Conservation (phyloP, 2,797 vertebrate genomes). For the Harpagifer antarcticus region DNA sequence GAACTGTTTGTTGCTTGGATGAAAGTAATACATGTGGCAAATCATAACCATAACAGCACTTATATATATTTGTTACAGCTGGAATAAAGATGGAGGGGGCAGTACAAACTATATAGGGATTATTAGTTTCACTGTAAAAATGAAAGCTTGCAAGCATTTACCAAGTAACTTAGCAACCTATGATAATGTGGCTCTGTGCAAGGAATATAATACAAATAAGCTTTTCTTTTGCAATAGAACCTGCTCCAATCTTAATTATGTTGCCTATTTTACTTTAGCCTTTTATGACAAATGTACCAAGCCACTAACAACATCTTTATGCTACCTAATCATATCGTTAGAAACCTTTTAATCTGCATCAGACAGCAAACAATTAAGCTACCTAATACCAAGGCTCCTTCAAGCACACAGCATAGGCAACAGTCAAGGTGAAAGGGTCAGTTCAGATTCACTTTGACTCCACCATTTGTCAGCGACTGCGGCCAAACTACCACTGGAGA, state of each 20-base stretch:
- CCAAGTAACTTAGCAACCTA: neutral
- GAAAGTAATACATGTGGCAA: constrained; percentile 36
- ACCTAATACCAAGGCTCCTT: neutral
- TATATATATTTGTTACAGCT: constrained; percentile 18
- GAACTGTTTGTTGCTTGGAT: constrained; percentile 8
- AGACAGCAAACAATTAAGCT: neutral
- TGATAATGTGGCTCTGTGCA: neutral
- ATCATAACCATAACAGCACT: constrained; percentile 3
- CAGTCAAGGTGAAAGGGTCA: constrained; percentile 37
- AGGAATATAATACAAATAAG: neutral
- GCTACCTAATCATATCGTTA: neutral
- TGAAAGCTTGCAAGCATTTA: neutral
- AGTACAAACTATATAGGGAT: neutral
- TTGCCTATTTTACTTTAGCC: neutral
- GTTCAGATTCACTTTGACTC: constrained; percentile 41
- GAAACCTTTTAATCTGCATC: neutral
- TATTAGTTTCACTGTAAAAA: neutral
- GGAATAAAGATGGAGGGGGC: neutral
- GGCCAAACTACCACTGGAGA: neutral
- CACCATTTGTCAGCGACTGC: constrained; percentile 52
- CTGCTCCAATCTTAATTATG: neutral
- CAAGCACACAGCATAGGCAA: neutral
- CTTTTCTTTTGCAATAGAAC: neutral
- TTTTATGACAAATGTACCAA: neutral
- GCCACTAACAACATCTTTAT: neutral